Evolutionary conservation across 2,113 vertebrate species (phyloP), one percentile per base, ranked within the genome.

Genomic region (Gasterosteus nipponicus): DNA sequence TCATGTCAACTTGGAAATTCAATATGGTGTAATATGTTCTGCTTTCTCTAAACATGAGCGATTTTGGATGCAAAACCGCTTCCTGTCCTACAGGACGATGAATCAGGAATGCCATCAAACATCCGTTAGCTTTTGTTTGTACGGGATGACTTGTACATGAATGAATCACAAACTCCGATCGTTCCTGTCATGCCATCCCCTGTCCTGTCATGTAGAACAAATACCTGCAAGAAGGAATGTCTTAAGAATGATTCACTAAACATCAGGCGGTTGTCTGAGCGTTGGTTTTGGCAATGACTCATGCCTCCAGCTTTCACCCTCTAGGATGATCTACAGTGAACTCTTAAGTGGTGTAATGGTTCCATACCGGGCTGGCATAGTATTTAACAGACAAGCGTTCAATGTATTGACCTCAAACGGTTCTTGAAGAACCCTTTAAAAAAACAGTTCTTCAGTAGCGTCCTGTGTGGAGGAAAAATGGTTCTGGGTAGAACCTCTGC

Each of bases 91-190:
- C 12, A 19, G 2, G 16, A 44, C 44, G 54, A 19, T 38, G 39
- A 38, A 66, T n/a, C 29, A 19, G 26, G 16, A 67, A 65, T 68
- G 65, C 47, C 33, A 6, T 16, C 18, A 53, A 31, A 46, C 72
- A 71, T 80, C 70, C 70, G 14, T 46, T 33, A 47, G 26, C 8
- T 29, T 69, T 62, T 49, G 79, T 62, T 57, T 42, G 29, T 44
- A 12, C 68, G 72, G 47, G 74, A 56, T 26, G 41, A 22, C n/a
- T 3, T 42, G 51, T 4, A 19, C 26, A 15, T 39, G 54, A 63
- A 19, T 58, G 18, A 15, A 49, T 68, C 9, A 59, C 26, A 56
- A 51, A 42, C 41, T 41, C 47, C 6, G 35, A 39, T 44, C 7
- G 26, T 38, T 74, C 5, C 1, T 14, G 7, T 42, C 26, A 46